Percentiles rank a stretch among this genome's conserved stretches.
Conservation (phyloP, 2,113 vertebrate species). For the Clarias batrachus region DNA sequence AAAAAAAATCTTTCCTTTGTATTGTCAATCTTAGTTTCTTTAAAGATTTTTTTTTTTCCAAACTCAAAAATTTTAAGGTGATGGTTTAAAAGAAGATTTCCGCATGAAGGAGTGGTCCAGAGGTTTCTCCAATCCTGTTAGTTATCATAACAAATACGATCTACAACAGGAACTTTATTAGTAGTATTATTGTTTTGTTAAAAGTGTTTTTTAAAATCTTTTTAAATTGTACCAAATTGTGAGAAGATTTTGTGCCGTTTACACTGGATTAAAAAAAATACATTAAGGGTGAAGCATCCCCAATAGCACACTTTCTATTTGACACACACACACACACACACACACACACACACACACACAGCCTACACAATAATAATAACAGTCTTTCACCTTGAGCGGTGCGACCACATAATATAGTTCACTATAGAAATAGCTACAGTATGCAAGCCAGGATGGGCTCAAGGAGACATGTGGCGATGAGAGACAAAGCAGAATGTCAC, state of each 20-base stretch:
- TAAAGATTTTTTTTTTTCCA: background rate
- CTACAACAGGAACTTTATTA: no score
- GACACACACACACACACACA: background rate
- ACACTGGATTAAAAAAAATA: background rate
- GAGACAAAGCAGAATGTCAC: slow-evolving; percentile 62
- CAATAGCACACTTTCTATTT: background rate
- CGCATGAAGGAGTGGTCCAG: background rate
- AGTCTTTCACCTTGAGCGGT: slow-evolving; percentile 32
- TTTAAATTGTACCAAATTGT: background rate
- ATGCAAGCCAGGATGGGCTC: slow-evolving; percentile 24
- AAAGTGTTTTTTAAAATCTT: no score
- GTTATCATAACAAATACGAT: background rate
- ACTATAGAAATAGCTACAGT: slow-evolving; percentile 16
- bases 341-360: slow-evolving; percentile 22
- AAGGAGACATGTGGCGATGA: slow-evolving; percentile 61
- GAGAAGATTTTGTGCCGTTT: background rate
- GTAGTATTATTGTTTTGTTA: no score
- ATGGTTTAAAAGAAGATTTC: background rate
- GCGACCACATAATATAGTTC: slow-evolving; percentile 30
- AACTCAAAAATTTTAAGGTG: background rate
- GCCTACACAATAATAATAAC: slow-evolving; percentile 13
- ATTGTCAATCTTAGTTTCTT: background rate
- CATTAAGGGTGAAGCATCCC: background rate
- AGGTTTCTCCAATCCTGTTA: background rate
- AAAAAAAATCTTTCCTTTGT: background rate